Evolutionary conservation across 2,797 vertebrate species (phyloP).

Genomic region (Gymnothorax reevesii): DNA sequence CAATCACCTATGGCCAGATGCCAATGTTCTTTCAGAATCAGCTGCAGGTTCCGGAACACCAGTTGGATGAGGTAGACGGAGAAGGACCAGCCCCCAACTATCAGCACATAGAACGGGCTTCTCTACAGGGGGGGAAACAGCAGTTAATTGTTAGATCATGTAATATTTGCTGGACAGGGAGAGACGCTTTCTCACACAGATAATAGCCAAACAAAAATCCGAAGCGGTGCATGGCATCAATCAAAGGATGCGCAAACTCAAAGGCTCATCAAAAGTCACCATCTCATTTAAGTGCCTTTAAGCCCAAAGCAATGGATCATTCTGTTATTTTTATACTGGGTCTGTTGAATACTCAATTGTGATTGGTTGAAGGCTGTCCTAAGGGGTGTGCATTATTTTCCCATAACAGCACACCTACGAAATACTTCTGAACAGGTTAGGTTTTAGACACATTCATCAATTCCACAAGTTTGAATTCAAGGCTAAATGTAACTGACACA

Average conservation of each 20-base stretch:
- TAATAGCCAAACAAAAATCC: not conserved
- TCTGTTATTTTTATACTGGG: not conserved
- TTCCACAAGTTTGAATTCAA: too few relatives aligned
- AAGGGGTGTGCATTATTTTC: too few relatives aligned
- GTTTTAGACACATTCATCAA: too few relatives aligned
- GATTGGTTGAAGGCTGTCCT: too few relatives aligned
- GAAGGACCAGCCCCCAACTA: slow-evolving; percentile 92
- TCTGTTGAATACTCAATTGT: too few relatives aligned
- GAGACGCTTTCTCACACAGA: not conserved
- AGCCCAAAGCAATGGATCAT: not conserved
- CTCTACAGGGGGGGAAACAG: slow-evolving; percentile 73
- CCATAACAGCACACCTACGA: too few relatives aligned
- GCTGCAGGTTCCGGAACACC: slow-evolving; percentile 83
- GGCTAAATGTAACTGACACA: too few relatives aligned
- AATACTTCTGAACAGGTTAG: too few relatives aligned
- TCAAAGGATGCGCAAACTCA: not conserved
- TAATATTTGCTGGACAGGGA: not conserved
- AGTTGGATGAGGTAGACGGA: slow-evolving; percentile 92
- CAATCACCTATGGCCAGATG: slow-evolving; percentile 81
- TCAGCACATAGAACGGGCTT: slow-evolving; percentile 86
- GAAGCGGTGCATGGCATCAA: too few relatives aligned
- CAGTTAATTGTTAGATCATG: not conserved
- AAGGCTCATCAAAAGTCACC: not conserved
- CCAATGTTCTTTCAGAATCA: slow-evolving; percentile 88
- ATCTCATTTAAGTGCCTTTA: not conserved